phyloP scores from a whole-genome alignment of 1,140 invertebrate genomes.

The Leptinotarsa lineolata region DNA sequence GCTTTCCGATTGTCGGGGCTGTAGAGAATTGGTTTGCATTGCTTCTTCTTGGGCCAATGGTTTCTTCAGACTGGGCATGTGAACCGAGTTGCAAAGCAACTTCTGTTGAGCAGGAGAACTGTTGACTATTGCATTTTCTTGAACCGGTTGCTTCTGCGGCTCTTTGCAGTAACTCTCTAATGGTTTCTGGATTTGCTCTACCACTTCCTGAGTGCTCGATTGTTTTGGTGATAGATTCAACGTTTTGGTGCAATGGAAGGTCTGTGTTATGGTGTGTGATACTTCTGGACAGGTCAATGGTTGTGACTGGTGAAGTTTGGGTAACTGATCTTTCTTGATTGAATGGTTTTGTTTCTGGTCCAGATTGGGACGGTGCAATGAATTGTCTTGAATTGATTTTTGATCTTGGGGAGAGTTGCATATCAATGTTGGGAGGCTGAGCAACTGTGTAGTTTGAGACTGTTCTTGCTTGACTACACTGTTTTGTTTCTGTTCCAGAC shows the following conservation, averaged over 20 bases:
- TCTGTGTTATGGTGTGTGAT: neutral
- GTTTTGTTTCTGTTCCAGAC: neutral
- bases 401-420: neutral
- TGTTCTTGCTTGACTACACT: neutral
- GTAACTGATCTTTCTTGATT: slow-evolving; percentile 6
- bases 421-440: neutral
- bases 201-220: neutral
- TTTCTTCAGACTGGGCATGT: neutral
- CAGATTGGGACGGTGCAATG: neutral
- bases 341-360: neutral
- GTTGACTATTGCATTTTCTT: neutral
- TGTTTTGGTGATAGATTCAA: neutral
- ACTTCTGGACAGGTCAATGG: neutral
- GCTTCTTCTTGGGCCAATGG: neutral
- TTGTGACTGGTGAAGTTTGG: neutral
- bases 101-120: neutral
- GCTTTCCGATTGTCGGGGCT: neutral
- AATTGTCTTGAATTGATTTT: neutral
- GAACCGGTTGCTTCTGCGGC: neutral
- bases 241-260: neutral
- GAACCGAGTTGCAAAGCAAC: neutral
- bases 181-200: neutral
- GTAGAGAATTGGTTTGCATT: neutral
- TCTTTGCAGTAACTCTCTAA: neutral
- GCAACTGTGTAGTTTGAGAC: neutral